Evolutionary conservation across 1,140 invertebrate species (phyloP), one percentile per base, ranked within the genome.

Genomic region (Drosophila funebris): DNA sequence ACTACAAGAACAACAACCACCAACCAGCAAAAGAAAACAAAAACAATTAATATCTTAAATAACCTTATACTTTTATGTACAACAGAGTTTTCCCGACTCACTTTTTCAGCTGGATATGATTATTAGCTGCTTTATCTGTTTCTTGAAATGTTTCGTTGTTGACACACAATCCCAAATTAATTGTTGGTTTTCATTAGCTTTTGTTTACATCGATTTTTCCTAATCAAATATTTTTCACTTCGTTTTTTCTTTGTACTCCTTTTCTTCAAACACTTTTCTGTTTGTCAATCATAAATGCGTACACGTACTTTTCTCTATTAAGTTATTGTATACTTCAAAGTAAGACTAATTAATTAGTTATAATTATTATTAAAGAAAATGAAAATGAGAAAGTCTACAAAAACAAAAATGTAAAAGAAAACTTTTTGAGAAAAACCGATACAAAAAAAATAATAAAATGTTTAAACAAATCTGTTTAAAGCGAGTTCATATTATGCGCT

Each of bases 281-380:
- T 80, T 85, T 63, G 75, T 88, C 78, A 66, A 44, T 63, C 62
- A 67, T 80, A 76, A 22, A 63, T 85, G 84, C 66, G 79, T 83
- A 64, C 73, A 52, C 56, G 68, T 75, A 71, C 54, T 72, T 75
- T 76, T 67, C 76, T 72, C 67, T 50, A 52, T 78, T 87, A 78
- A 87, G 81, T 88, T 88, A 87, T 88, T 88, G 70, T 87, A 72
- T 88, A 87, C 78, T 88, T 87, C 78, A 88, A 83, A 77, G 75
- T 87, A 87, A 87, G 82, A 87, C 83, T 88, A 88, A 87, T 87
- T 88, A 87, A 88, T 88, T 87, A 87, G 77, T 76, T 87, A 39
- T 74, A 74, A 73, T 44, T 72, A 60, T 68, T 61, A 73, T 46
- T 53, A 69, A 50, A 53, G 2, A 53, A 81, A 87, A 75, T 53